Percentiles rank a stretch among this genome's conserved stretches.
phyloP scores from a whole-genome alignment of 2,888 invertebrate species.

The Aproaerema taeniolella region DNA sequence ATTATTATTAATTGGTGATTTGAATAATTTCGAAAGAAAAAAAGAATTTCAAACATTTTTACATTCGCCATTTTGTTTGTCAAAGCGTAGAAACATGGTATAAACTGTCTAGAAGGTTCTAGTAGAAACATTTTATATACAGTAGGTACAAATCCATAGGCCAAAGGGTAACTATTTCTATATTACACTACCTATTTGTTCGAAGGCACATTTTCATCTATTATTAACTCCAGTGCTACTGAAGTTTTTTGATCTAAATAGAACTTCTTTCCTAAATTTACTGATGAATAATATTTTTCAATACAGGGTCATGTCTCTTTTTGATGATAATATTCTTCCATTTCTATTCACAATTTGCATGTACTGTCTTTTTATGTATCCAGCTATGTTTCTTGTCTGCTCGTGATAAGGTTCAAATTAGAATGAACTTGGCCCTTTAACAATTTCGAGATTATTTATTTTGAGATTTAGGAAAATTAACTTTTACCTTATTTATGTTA shows the following conservation, averaged over 20 bases:
- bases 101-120: neutral
- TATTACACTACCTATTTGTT: constrained; percentile 48
- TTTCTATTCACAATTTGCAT: no score
- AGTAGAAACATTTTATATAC: constrained; percentile 27
- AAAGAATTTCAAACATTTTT: neutral
- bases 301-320: neutral
- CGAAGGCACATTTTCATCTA: constrained; percentile 71
- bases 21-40: constrained; percentile 3
- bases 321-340: neutral
- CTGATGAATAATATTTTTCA: neutral
- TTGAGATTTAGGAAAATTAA: no score
- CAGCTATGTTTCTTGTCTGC: no score
- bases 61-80: neutral
- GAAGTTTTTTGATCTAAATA: constrained; percentile 16
- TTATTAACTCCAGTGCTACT: constrained; percentile 23
- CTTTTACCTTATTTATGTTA: no score
- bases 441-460: no score
- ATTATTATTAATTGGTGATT: no score
- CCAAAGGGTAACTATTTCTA: constrained; percentile 49
- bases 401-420: no score
- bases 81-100: neutral
- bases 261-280: constrained; percentile 13
- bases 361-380: no score
- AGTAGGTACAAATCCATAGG: constrained; percentile 46
- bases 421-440: no score